These are phyloP conservation scores for Cygnus buccinator DNA, from an alignment of 2,113 vertebrate species.

Conservation along the genomic window DNA sequence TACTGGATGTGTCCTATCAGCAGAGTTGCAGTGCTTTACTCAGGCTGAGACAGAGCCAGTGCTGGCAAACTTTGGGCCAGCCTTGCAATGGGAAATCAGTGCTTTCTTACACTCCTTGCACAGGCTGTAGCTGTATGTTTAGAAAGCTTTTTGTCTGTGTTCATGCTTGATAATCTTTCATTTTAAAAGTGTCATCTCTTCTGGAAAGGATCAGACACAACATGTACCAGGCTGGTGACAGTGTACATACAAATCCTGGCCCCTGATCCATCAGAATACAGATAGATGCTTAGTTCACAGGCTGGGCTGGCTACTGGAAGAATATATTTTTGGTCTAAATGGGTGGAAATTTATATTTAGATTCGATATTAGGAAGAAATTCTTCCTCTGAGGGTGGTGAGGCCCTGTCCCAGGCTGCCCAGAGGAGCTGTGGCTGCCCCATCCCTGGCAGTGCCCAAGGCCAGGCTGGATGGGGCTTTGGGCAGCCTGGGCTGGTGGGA, in stretches of 20 bases:
- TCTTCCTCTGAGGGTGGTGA: too few relatives aligned
- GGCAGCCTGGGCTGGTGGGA: too few relatives aligned
- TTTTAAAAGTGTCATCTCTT: background rate
- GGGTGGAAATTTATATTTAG: background rate
- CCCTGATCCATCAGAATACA: background rate
- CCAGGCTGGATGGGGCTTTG: too few relatives aligned
- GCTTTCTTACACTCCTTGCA: background rate
- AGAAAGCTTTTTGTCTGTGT: background rate
- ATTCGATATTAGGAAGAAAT: too few relatives aligned
- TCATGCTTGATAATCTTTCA: background rate
- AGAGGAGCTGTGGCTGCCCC: too few relatives aligned
- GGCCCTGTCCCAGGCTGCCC: too few relatives aligned
- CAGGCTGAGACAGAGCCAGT: background rate
- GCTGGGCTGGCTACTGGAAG: background rate
- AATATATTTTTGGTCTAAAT: background rate
- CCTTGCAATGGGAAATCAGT: background rate
- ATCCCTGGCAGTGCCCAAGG: too few relatives aligned
- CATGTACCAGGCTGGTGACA: background rate
- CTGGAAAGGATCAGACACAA: background rate
- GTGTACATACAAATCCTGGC: background rate
- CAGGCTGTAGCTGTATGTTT: background rate
- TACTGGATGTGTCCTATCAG: background rate
- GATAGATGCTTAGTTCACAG: background rate
- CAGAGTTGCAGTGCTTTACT: background rate
- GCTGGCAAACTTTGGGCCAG: background rate